Evolutionary conservation across 2,113 vertebrate genomes (phyloP), one percentile per base, ranked within the genome.

Genomic region (Sander vitreus): DNA sequence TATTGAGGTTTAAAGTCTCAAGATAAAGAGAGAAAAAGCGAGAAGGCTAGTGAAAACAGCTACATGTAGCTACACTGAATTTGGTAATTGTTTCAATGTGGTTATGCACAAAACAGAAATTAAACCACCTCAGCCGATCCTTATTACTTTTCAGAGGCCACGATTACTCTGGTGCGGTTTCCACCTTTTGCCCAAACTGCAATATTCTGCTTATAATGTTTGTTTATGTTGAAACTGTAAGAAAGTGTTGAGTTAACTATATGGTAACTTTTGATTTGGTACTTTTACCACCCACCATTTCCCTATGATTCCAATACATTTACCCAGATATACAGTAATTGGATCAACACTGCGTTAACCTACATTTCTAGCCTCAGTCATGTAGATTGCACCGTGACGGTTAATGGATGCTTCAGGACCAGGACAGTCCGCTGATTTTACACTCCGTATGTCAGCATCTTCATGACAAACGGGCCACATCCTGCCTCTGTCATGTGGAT

Each of bases 401-500:
- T 68, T 13, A 57, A 71, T 25, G 53, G 64, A 62, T 5, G 18
- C 36, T 55, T 63, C 33, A 30, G 47, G 70, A 9, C 62, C 10
- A 43, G 39, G 39, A 45, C 67, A 19, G 58, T 71, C 77, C 78
- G 79, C 76, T 76, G 74, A 33, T 75, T 63, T 54, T 58, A 45
- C 69, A 60, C 66, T 39, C 63, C 10, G 39, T 43, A 43, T 51
- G 76, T 88, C 78, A 21, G 58, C 75, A 21, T 83, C 47, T 16
- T 55, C 58, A 45, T 83, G 83, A 89, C 73, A 63, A 85, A 89
- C 74, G 84, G 80, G 67, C 65, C 36, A 73, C 84, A 66, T 81
- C 81, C 84, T 88, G 90, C 58, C 84, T 55, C 53, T 74, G 55
- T 82, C 84, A 87, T 64, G 70, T 89, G 85, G 90, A 92, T 93